Conservation (phyloP, 2,797 vertebrate species). For the Muscicapa striata region DNA sequence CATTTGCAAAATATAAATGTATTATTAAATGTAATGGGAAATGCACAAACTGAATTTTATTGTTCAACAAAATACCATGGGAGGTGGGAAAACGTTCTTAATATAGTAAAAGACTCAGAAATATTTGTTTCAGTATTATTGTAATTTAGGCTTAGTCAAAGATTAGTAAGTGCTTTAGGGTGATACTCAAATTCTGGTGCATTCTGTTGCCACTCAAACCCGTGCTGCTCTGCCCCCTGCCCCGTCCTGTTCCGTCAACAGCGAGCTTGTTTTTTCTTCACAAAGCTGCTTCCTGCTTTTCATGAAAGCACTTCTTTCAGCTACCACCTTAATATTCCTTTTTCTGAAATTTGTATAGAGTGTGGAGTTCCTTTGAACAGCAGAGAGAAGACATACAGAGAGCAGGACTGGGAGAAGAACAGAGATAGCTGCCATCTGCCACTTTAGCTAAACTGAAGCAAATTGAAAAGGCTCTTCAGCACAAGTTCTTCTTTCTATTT, state of each 20-base stretch:
- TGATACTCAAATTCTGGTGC: neutral
- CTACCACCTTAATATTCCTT: slow-evolving; percentile 63
- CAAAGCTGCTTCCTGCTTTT: slow-evolving; percentile 65
- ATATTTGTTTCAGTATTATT: neutral
- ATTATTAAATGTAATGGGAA: neutral
- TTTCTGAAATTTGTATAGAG: slow-evolving; percentile 64
- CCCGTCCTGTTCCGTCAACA: neutral
- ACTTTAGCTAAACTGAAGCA: slow-evolving; percentile 47
- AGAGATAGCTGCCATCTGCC: slow-evolving; percentile 67
- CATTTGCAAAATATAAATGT: neutral
- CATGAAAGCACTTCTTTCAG: slow-evolving; percentile 67
- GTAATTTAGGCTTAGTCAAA: neutral
- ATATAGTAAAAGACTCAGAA: neutral
- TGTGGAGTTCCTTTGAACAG: slow-evolving; percentile 53
- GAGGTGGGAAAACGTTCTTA: neutral
- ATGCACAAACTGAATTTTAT: neutral
- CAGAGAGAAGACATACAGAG: slow-evolving; percentile 55
- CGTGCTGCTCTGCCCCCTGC: neutral
- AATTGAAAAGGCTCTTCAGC: slow-evolving; percentile 45
- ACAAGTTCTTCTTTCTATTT: slow-evolving; percentile 44
- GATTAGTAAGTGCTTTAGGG: neutral
- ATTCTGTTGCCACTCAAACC: slow-evolving; percentile 20
- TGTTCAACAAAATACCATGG: neutral
- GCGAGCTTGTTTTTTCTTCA: slow-evolving; percentile 37
- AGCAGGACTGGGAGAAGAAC: slow-evolving; percentile 52